Base-by-base conservation (phyloP, 2,888 invertebrate species). In the Melikaiella ostensackeni region DNA sequence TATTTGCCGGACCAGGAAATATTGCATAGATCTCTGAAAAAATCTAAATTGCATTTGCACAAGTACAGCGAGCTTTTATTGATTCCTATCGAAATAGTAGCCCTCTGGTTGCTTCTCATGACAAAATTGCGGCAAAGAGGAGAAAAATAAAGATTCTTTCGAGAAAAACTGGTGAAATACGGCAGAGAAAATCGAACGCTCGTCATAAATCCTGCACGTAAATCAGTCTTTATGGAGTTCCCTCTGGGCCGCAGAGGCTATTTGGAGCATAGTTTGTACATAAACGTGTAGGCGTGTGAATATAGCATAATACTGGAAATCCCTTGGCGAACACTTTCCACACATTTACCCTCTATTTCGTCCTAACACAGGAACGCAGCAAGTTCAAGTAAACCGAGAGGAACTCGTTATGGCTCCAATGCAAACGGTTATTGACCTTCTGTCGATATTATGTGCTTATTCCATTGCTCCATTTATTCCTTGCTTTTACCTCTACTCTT, bases 171-270 rank as follows among this genome's bases (percentile, higher is more conserved):
- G 84, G 86, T 87, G 87, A 87, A 89, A 88, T 89, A 89, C 85
- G 84, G 85, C 84, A 84, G 79, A 86, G 87, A 88, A 88, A 89
- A 89, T 87, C 89, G 86, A 90, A 88, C 88, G 85, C 86, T 89
- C 89, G 89, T 89, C 89, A 89, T 90, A 90, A 90, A 90, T 90
- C 88, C 87, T 82, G 84, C 84, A 85, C 89, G 89, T 90, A 90
- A 90, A 89, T 90, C 90, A 90, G 88, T 86, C 88, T 89, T 89
- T 89, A 89, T 89, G 85, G 89, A 88, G 86, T 87, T 84, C 81
- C 82, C 83, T 63, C 84, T 82, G 85, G 83, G 80, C 80, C 82
- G 80, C 75, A 76, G 81, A 81, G 81, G 84, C 85, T 86, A 85
- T 87, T 88, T 84, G 83, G 82, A 83, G 75, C 80, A 81, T 76